Evolutionary conservation across 1,140 invertebrate species (phyloP).

Genomic region (Nymphalis io): DNA sequence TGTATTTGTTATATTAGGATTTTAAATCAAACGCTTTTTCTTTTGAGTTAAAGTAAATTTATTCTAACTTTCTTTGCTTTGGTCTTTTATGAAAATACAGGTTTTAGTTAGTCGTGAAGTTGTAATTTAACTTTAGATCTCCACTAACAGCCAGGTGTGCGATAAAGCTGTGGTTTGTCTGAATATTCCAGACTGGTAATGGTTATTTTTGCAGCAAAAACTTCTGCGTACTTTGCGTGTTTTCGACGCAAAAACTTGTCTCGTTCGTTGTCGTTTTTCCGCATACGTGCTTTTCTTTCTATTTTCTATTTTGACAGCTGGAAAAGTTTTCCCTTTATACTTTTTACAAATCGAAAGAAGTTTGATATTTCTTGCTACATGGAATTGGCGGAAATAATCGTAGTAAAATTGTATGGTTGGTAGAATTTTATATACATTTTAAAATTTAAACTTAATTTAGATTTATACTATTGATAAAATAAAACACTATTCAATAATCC

Average conservation of each 20-base stretch:
- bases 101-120: conserved; percentile 12
- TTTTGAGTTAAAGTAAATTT: not conserved
- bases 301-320: conserved; percentile 17
- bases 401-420: too few relatives aligned
- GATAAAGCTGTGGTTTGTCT: not conserved
- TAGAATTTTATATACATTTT: too few relatives aligned
- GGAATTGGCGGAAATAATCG: not conserved
- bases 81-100: conserved; percentile 8
- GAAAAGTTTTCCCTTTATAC: not conserved
- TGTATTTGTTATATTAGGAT: not conserved
- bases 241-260: conserved; percentile 26
- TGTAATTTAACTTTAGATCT: conserved; percentile 16
- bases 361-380: not conserved
- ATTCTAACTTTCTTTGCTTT: conserved; percentile 13
- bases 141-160: conserved; percentile 16
- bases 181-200: conserved; percentile 13
- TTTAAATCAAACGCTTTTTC: not conserved
- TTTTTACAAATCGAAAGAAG: not conserved
- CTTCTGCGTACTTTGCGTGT: conserved; percentile 23
- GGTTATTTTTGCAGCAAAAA: conserved; percentile 20
- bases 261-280: conserved; percentile 23
- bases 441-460: too few relatives aligned
- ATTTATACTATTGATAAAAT: too few relatives aligned
- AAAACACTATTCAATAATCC: too few relatives aligned
- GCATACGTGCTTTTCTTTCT: conserved; percentile 7